phyloP scores from a whole-genome alignment of 2,797 vertebrate species.

The Gadopsis bispinosus region DNA sequence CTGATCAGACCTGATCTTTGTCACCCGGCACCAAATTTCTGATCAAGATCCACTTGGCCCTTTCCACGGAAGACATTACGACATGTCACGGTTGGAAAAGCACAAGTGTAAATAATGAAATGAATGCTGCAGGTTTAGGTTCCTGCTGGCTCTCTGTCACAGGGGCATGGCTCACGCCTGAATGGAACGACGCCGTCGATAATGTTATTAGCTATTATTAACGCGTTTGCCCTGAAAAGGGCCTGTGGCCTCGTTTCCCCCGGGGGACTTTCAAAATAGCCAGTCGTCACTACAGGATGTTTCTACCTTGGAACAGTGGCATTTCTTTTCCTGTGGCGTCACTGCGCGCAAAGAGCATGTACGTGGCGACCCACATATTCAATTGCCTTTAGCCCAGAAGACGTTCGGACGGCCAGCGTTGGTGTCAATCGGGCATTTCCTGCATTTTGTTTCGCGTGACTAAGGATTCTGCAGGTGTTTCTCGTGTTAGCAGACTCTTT shows the following conservation, averaged over 20 bases:
- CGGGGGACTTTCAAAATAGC: background rate
- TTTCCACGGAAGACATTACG: background rate
- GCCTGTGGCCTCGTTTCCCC: background rate
- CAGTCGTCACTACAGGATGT: background rate
- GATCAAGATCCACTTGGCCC: background rate
- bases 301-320: background rate
- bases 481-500: background rate
- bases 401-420: no score
- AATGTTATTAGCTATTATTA: background rate
- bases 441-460: background rate
- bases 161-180: background rate
- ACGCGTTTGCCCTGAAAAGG: background rate
- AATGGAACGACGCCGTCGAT: background rate
- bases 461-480: background rate
- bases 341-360: background rate
- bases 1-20: background rate
- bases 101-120: background rate
- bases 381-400: background rate
- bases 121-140: background rate
- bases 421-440: background rate
- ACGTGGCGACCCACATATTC: background rate
- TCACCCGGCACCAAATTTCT: background rate
- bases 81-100: background rate
- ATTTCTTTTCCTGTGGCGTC: background rate
- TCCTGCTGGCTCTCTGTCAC: background rate